Evolutionary conservation across 2,797 vertebrate species (phyloP).

Genomic region (Chrysocyon brachyurus): DNA sequence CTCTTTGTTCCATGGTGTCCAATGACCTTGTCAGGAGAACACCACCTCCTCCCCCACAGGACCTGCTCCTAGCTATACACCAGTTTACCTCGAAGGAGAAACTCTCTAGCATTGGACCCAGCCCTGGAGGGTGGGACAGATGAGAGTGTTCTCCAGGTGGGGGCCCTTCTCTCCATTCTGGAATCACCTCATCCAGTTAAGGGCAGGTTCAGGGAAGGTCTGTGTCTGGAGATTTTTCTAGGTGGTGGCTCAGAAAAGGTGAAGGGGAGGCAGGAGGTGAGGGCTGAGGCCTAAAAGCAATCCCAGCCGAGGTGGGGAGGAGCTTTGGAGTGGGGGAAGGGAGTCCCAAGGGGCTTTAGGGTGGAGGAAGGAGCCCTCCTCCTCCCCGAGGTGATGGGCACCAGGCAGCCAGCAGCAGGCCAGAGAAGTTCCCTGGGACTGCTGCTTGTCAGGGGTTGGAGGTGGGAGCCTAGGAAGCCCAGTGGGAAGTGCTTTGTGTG

Average conservation of each 20-base stretch:
- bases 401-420: not conserved
- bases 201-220: not conserved
- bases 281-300: not conserved
- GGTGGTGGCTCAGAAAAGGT: not conserved
- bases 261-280: no score
- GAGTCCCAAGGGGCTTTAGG: not conserved
- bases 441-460: not conserved
- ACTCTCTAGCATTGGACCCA: not conserved
- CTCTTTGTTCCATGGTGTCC: not conserved
- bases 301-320: not conserved
- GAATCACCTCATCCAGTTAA: not conserved
- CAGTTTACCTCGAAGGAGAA: not conserved
- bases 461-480: not conserved
- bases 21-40: not conserved
- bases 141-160: not conserved
- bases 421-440: not conserved
- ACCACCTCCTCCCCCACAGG: not conserved
- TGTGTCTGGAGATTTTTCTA: not conserved
- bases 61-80: not conserved
- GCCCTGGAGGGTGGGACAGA: rapidly evolving
- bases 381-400: not conserved
- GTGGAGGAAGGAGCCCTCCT: not conserved
- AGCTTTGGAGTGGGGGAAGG: not conserved
- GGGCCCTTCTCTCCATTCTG: not conserved
- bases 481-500: not conserved